Conservation (phyloP, 1,140 invertebrate species). For the Lepidurus apus region DNA sequence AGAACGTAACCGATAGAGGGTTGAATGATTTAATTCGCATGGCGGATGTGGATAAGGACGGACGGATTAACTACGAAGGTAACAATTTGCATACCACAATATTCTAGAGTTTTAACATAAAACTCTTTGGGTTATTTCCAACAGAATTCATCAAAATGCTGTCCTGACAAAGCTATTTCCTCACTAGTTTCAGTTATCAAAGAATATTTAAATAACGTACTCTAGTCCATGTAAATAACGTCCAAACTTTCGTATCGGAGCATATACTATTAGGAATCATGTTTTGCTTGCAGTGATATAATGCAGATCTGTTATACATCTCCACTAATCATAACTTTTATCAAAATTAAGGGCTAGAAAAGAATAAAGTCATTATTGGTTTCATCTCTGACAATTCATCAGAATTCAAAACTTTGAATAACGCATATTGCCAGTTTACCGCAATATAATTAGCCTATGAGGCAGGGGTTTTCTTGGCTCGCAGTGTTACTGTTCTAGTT, state of each 20-base stretch:
- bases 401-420: no score
- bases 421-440: neutral
- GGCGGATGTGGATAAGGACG: slow-evolving; percentile 68
- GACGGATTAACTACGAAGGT: slow-evolving; percentile 73
- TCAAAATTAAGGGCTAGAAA: neutral
- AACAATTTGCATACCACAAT: slow-evolving; percentile 30
- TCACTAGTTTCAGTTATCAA: neutral
- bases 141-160: slow-evolving; percentile 34
- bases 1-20: slow-evolving; percentile 63
- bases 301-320: neutral
- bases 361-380: no score
- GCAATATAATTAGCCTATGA: neutral
- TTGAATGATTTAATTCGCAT: slow-evolving; percentile 62
- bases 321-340: neutral
- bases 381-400: no score
- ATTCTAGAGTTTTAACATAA: neutral
- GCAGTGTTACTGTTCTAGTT: neutral
- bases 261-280: neutral
- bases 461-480: neutral
- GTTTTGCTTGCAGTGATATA: neutral
- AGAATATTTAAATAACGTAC: neutral
- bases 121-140: neutral
- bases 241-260: neutral
- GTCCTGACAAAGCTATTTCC: neutral
- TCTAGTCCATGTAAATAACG: neutral